Evolutionary conservation across 1,140 invertebrate species (phyloP).

Genomic region (Drosophila repleta): DNA sequence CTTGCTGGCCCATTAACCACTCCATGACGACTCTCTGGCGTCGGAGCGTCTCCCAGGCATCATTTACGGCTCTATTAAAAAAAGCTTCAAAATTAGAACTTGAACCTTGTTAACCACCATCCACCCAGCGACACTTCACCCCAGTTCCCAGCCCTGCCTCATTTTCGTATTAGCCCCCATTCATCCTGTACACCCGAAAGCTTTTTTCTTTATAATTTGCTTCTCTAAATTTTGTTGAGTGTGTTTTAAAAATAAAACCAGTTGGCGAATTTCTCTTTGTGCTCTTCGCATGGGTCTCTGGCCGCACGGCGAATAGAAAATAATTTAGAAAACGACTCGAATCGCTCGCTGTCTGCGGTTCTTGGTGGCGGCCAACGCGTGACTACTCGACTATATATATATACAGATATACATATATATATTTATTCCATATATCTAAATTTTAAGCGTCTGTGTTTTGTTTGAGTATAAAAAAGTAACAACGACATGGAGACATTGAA

Average conservation of each 20-base stretch:
- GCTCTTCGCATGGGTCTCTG: slow-evolving; percentile 47
- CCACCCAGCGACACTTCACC: background rate
- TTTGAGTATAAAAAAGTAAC: background rate
- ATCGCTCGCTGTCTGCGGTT: slow-evolving; percentile 65
- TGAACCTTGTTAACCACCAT: background rate
- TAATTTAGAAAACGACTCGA: slow-evolving; percentile 79
- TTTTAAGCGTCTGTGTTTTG: slow-evolving; percentile 29
- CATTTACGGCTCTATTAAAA: slow-evolving; percentile 45
- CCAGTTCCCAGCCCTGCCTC: background rate
- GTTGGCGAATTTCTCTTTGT: slow-evolving; percentile 58
- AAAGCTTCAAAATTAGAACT: slow-evolving; percentile 44
- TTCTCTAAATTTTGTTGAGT: slow-evolving; percentile 48
- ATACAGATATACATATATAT: slow-evolving; percentile 44
- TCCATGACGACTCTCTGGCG: slow-evolving; percentile 54
- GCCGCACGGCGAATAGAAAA: slow-evolving; percentile 54
- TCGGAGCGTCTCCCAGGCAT: slow-evolving; percentile 41
- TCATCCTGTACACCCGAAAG: slow-evolving; percentile 46
- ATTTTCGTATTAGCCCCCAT: background rate
- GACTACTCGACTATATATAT: slow-evolving; percentile 30
- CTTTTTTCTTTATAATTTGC: slow-evolving; percentile 34
- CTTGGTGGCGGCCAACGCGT: slow-evolving; percentile 55
- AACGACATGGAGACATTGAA: slow-evolving; percentile 75
- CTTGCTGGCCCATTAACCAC: slow-evolving; percentile 67
- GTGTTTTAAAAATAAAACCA: slow-evolving; percentile 70
- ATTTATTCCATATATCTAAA: slow-evolving; percentile 6